Evolutionary conservation across 2,797 vertebrate genomes (phyloP), one percentile per base, ranked within the genome.

Genomic region (Harpagifer antarcticus): DNA sequence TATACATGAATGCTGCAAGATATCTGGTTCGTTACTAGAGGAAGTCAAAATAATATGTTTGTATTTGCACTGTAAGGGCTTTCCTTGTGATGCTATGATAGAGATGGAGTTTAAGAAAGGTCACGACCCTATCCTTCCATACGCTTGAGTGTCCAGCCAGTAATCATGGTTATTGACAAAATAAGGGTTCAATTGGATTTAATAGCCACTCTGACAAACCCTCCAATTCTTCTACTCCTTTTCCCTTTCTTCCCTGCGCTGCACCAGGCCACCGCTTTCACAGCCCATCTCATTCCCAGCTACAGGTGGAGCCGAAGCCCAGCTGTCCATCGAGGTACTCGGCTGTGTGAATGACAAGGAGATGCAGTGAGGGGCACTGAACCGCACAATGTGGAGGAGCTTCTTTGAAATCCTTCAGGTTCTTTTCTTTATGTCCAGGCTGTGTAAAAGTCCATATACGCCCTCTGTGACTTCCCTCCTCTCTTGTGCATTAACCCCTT

Each of bases 261-360:
- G 59, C 71, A 64, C 74, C 76, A 65, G 78, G 86, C 84, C 83
- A 74, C 78, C 71, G 61, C 89, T 87, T 89, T 90, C 86, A 87
- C 77, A 89, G 83, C 79, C 85, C 83, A 86, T 88, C 88, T 86
- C 85, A 81, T 83, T 86, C 83, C 74, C 87, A 70, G 81, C 87
- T 68, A 78, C 80, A 73, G 76, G 76, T 74, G 70, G 71, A 84
- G 88, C 65, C 77, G 55, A 65, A 85, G 82, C 78, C 86, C 92
- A 94, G 93, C 93, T 95, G 94, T 93, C 93, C 84, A 70, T 81
- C 47, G 72, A 82, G 84, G 83, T 88, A 87, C 82, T 88, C 88
- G 75, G 74, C 84, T 85, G 68, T 80, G 83, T 91, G 94, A 95
- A 91, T 93, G 94, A 94, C 93, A 92, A 89, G 88, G 85, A 82